Conservation (phyloP, 2,113 vertebrate species). For the pig (Sus scrofa) region T2T-Sscrofa CM000812.6:107874501-107875000, state of each 20-base stretch:
- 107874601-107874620: not conserved
- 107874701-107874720: not conserved
- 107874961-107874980: slow-evolving; percentile 56
- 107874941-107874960: not conserved
- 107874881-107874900: not conserved
- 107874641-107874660: not conserved
- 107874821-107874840: not conserved
- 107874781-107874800: not conserved
- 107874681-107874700: accelerated
- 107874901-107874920: not conserved
- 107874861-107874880: not conserved
- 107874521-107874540: accelerated
- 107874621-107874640: not conserved
- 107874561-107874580: accelerated
- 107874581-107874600: no score
- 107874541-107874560: not conserved
- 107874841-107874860: not conserved
- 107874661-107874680: not conserved
- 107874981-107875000: not conserved
- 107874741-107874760: not conserved
- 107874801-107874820: not conserved
- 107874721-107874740: not conserved
- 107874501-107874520: not conserved
- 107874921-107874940: not conserved
- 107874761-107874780: accelerated